Percentiles rank a stretch among this genome's conserved stretches.
Evolutionary conservation across 2,113 vertebrate species (phyloP).

Genomic region (human): DNA sequence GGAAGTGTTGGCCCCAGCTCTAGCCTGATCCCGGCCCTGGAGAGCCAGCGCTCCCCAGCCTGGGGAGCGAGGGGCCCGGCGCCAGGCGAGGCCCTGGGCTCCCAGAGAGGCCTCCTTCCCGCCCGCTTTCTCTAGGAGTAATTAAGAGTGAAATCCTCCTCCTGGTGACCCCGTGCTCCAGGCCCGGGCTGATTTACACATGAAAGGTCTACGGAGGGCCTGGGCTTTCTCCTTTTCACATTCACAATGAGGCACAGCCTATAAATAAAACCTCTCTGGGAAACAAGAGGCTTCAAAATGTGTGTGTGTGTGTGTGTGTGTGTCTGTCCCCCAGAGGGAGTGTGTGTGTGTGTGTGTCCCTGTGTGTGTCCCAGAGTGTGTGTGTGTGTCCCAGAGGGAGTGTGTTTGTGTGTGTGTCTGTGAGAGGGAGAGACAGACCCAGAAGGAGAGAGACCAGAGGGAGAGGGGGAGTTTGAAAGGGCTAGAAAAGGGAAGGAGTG

Average conservation of each 20-base stretch:
- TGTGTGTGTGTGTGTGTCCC: conserved; percentile 66
- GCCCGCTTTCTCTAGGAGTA: conserved; percentile 84
- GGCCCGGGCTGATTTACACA: conserved; percentile 87
- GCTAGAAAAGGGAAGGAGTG: not conserved
- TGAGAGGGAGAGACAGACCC: not conserved
- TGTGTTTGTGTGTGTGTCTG: no score
- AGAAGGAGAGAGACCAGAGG: not conserved
- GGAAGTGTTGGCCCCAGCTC: not conserved
- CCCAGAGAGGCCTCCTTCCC: conserved; percentile 18
- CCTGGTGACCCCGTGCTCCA: conserved; percentile 83
- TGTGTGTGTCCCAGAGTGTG: not conserved
- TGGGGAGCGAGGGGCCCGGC: not conserved
- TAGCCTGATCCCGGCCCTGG: not conserved
- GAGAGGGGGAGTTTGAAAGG: not conserved
- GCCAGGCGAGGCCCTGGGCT: not conserved
- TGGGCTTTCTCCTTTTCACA: conserved; percentile 85
- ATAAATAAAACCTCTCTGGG: conserved; percentile 86
- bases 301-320: conserved; percentile 48
- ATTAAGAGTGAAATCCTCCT: conserved; percentile 88
- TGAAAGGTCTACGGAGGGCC: conserved; percentile 85
- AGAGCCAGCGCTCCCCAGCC: not conserved
- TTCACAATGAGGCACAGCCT: conserved; percentile 82
- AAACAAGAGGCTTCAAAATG: conserved; percentile 82
- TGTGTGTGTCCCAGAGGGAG: not conserved
- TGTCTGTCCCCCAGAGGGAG: not conserved